phyloP scores from a whole-genome alignment of 1,140 invertebrate species.

The Lepidostoma basale region DNA sequence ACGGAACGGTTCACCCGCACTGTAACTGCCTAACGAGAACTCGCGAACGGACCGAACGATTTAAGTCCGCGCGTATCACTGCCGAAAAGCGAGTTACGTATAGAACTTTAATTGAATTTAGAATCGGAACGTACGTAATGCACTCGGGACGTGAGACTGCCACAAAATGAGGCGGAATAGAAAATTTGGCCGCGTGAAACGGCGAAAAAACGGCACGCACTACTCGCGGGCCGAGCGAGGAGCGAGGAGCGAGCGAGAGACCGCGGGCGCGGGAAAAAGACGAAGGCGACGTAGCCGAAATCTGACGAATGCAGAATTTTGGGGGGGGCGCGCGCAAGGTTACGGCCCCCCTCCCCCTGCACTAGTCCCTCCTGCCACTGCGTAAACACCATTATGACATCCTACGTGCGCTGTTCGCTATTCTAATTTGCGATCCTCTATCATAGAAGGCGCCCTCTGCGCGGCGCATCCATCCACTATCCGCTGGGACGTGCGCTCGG shows the following conservation, averaged over 20 bases:
- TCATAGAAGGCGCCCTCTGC: slow-evolving; percentile 50
- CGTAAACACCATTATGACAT: slow-evolving; percentile 41
- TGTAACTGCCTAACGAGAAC: slow-evolving; percentile 10
- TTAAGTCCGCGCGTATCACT: slow-evolving; percentile 26
- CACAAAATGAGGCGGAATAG: slow-evolving; percentile 36
- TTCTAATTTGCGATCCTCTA: slow-evolving; percentile 51
- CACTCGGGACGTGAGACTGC: slow-evolving; percentile 36
- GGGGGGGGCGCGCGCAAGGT: slow-evolving; percentile 30
- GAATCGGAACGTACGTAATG: slow-evolving; percentile 26
- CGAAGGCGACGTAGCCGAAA: slow-evolving; percentile 41
- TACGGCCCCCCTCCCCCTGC: slow-evolving; percentile 51
- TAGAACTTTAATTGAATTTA: slow-evolving; percentile 12
- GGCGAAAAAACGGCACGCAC: slow-evolving; percentile 37
- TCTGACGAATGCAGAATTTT: slow-evolving; percentile 45
- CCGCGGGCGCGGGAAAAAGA: slow-evolving; percentile 30
- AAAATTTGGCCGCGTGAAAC: slow-evolving; percentile 34
- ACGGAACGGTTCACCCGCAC: slow-evolving; percentile 12
- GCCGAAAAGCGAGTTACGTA: slow-evolving; percentile 17
- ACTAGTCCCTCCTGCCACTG: slow-evolving; percentile 50
- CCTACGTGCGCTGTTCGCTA: slow-evolving; percentile 46
- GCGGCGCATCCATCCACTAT: no score
- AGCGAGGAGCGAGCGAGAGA: slow-evolving; percentile 37
- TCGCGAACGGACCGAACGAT: slow-evolving; percentile 18
- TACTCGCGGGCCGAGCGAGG: slow-evolving; percentile 29
- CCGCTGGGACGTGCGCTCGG: no score